phyloP scores from a whole-genome alignment of 2,888 invertebrate species.

The Andrena praecox region DNA sequence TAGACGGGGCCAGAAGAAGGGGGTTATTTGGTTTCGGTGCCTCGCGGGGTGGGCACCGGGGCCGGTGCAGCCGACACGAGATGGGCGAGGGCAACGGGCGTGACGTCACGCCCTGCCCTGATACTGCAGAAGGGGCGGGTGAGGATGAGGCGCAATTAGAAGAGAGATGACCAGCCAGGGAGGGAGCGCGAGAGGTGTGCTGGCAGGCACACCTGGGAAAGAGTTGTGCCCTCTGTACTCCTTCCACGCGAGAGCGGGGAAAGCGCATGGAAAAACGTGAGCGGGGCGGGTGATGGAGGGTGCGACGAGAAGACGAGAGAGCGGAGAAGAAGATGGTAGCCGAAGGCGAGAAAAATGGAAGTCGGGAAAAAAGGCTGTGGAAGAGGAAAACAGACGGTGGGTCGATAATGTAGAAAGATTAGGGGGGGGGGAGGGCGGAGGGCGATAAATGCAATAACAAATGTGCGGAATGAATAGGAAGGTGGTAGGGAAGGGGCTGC shows the following conservation, averaged over 20 bases:
- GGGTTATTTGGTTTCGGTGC: slow-evolving; percentile 68
- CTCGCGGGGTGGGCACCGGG: slow-evolving; percentile 59
- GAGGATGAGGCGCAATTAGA: slow-evolving; percentile 21
- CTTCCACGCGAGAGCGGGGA: background rate
- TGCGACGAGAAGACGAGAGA: background rate
- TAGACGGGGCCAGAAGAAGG: slow-evolving; percentile 46
- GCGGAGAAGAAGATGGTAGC: background rate
- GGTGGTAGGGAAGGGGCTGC: background rate
- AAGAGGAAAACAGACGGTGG: slow-evolving; percentile 43
- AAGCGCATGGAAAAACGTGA: background rate
- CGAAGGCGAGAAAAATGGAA: slow-evolving; percentile 1
- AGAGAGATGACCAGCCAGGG: slow-evolving; percentile 25
- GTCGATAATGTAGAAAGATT: background rate
- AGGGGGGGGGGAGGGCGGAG: too few species aligned
- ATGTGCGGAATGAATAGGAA: background rate
- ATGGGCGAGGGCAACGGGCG: slow-evolving; percentile 65
- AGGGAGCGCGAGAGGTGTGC: background rate
- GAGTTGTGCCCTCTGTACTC: background rate
- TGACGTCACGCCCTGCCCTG: slow-evolving; percentile 73
- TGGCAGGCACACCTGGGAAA: slow-evolving; percentile 14
- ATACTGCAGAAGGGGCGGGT: slow-evolving; percentile 11
- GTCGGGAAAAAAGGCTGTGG: background rate
- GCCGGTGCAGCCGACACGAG: slow-evolving; percentile 52
- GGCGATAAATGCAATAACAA: slow-evolving; percentile 17
- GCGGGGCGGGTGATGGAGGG: background rate